These are phyloP conservation scores for Prenolepis imparis DNA, from an alignment of 2,888 invertebrate species.

Conservation along the genomic window DNA sequence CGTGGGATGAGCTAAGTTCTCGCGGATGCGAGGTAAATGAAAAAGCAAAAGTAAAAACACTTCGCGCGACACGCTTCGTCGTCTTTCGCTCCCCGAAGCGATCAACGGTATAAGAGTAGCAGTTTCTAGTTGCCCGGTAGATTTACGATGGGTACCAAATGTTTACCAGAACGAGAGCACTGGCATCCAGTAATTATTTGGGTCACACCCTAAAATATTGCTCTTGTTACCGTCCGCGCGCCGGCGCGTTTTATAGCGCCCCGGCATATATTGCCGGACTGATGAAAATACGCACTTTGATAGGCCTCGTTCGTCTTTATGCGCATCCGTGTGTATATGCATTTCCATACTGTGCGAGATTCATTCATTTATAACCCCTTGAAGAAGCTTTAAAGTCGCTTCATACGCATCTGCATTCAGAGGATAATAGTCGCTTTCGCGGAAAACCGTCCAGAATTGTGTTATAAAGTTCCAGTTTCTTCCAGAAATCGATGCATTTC, in stretches of 20 bases:
- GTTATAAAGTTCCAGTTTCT: conserved; percentile 58
- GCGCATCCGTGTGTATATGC: conserved; percentile 9
- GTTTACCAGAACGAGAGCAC: conserved; percentile 65
- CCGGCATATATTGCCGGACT: conserved; percentile 68
- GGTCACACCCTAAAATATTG: conserved; percentile 80
- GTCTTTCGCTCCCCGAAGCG: conserved; percentile 36
- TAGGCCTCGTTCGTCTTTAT: conserved; percentile 54
- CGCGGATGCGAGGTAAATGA: conserved; percentile 26
- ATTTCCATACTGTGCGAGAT: conserved; percentile 50
- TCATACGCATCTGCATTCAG: conserved; percentile 29
- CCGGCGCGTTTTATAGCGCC: conserved; percentile 70
- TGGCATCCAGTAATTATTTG: conserved; percentile 76
- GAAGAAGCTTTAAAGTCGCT: conserved; percentile 49
- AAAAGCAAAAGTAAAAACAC: conserved; percentile 38
- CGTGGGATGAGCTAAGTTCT: neutral
- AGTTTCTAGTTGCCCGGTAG: conserved; percentile 56
- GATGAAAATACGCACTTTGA: conserved; percentile 73
- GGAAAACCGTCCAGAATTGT: conserved; percentile 52
- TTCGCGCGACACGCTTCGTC: conserved; percentile 23
- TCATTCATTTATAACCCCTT: conserved; percentile 62
- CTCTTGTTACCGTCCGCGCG: conserved; percentile 73
- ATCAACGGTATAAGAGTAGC: conserved; percentile 40
- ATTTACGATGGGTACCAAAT: conserved; percentile 64
- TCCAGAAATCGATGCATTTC: conserved; percentile 41
- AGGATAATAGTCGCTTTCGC: conserved; percentile 61